Evolutionary conservation across 2,797 vertebrate species (phyloP).

Genomic region (Eremophila alpestris): DNA sequence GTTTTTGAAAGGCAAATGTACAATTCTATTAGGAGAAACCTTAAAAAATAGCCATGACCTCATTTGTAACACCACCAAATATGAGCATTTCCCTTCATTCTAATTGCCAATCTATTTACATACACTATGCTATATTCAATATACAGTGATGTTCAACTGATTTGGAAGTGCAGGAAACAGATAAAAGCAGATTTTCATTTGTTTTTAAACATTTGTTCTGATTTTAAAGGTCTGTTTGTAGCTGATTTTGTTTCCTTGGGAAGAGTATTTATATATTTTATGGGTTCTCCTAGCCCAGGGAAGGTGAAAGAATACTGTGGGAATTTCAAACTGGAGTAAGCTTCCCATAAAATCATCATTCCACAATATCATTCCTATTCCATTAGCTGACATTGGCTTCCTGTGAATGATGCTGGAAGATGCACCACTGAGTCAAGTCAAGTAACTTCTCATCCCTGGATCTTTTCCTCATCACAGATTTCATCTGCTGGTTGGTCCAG

Average conservation of each 20-base stretch:
- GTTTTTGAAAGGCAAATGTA: not conserved
- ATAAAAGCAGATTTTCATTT: not conserved
- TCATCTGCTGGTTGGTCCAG: not conserved
- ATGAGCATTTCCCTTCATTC: conserved; percentile 9
- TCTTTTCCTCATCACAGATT: not conserved
- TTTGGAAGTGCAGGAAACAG: not conserved
- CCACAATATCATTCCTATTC: not conserved
- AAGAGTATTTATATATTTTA: not conserved
- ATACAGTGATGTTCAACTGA: not conserved
- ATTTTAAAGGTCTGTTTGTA: not conserved
- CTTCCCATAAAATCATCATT: not conserved
- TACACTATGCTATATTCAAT: not conserved
- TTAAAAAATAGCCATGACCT: conserved; percentile 30
- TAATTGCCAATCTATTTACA: not conserved
- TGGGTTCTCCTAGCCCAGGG: not conserved
- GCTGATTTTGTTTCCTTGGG: not conserved
- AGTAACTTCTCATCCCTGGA: not conserved
- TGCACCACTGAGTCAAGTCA: not conserved
- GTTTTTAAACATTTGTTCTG: not conserved
- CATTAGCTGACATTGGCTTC: not conserved
- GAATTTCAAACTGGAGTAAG: not conserved
- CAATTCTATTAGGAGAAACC: conserved; percentile 8
- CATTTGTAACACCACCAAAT: conserved; percentile 29
- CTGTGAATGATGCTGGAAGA: not conserved
- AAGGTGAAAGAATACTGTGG: not conserved